Percentiles rank a stretch among this genome's conserved stretches.
Conservation (phyloP, 2,888 invertebrate genomes). For the Xanthia togata region DNA sequence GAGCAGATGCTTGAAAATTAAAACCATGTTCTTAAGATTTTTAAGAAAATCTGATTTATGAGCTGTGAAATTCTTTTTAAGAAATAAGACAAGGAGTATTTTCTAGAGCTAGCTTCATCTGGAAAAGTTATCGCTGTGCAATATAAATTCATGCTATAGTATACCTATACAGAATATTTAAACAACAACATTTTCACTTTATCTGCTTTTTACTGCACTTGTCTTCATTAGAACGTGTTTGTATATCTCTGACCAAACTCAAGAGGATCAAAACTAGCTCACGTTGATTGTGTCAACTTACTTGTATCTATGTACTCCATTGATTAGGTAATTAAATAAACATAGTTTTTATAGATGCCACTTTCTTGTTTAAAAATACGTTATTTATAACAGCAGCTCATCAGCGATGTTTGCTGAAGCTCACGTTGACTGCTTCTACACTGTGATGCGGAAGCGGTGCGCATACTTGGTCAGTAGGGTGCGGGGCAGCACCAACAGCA, state of each 20-base stretch:
- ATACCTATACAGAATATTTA: background rate
- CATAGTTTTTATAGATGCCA: too few species aligned
- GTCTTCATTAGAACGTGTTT: background rate
- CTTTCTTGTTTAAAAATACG: too few species aligned
- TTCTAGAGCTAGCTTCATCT: background rate
- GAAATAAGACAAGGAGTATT: background rate
- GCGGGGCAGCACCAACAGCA: too few species aligned
- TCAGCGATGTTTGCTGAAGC: too few species aligned
- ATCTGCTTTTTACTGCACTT: too few species aligned
- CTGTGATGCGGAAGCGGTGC: too few species aligned
- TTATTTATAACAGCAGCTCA: too few species aligned
- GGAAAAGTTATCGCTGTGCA: background rate
- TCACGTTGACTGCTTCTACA: too few species aligned
- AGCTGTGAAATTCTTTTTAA: constrained; percentile 18
- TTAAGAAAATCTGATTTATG: constrained; percentile 9
- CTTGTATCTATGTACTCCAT: too few species aligned
- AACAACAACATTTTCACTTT: background rate
- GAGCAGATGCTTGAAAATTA: constrained; percentile 19
- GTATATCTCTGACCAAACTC: background rate
- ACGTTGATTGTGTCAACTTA: background rate
- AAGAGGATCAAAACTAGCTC: background rate
- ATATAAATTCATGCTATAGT: background rate
- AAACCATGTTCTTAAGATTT: background rate
- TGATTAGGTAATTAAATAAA: too few species aligned
- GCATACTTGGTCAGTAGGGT: too few species aligned